phyloP scores from a whole-genome alignment of 2,797 vertebrate species.

The Tamandua tetradactyla region DNA sequence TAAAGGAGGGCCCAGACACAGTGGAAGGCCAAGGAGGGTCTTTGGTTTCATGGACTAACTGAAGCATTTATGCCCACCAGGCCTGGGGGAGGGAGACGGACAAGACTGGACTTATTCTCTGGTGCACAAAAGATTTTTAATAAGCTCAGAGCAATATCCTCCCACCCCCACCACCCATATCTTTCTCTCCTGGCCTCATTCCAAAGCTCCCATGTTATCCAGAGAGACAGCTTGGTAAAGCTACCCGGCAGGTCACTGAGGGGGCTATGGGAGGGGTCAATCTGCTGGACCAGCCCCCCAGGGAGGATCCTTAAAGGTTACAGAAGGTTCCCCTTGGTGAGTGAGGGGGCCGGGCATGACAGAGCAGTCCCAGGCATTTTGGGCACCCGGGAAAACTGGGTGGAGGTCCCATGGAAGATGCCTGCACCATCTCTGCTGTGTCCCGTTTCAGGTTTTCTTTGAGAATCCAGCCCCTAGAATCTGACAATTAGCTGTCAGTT shows the following conservation, averaged over 20 bases:
- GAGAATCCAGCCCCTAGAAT: constrained; percentile 35
- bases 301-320: neutral
- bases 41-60: constrained; percentile 59
- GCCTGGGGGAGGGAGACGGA: constrained; percentile 54
- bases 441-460: neutral
- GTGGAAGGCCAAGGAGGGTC: neutral
- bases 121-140: constrained; percentile 72
- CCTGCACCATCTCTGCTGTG: neutral
- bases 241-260: neutral
- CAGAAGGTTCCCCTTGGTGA: neutral
- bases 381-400: neutral
- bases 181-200: constrained; percentile 51
- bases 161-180: neutral
- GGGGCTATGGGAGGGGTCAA: neutral
- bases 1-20: constrained; percentile 62
- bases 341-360: neutral
- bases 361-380: too few relatives aligned
- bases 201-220: constrained; percentile 43
- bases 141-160: constrained; percentile 42
- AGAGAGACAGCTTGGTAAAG: neutral
- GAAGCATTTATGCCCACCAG: constrained; percentile 56
- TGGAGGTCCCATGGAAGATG: neutral
- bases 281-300: neutral
- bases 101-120: constrained; percentile 63
- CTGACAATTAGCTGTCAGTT: neutral